Evolutionary conservation across 2,113 vertebrate genomes (phyloP), one percentile per base, ranked within the genome.

Genomic region (Isurus oxyrinchus): DNA sequence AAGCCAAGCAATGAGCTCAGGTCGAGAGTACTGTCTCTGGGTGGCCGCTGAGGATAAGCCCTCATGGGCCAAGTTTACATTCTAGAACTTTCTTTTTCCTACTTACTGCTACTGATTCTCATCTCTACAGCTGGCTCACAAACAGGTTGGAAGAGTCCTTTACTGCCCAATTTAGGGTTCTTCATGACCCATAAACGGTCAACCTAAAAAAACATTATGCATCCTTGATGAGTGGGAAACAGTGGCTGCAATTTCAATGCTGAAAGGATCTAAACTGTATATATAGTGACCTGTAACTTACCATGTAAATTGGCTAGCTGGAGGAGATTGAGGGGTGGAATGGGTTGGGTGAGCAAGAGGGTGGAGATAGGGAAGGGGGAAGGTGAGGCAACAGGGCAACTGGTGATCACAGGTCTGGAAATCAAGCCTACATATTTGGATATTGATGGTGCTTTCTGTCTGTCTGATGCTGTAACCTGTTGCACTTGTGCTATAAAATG

Each of bases 1-100:
- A 99, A 97, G 98, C 99, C 72, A 99, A 99, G 97, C 99, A 99
- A 97, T 99, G 98, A 99, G 97, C 69, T 16, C 0, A 16, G 16
- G 35, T 16, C 14, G 23, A 49, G 97, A 96, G 95, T n/a, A 40
- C 35, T 0, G n/a, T 49, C 93, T 95, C 59, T 27, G 55, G 35
- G n/a, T 14, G 35, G 59, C 59, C n/a, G 5, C 11, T 6, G 31
- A 94, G 31, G 31, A 40, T 10, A 35, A 63, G 59, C 35, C 35
- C 59, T 40, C 49, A 6, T 14, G 19, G n/a, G 21, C 35, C 4
- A 66, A 19, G 35, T 59, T 66, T n/a, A 14, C 21, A 10, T 40
- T 63, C 59, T 10, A n/a, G 19, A 94, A 94, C 59, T 94, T 94
- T 63, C 6, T 23, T 66, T 49, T 55, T 23, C 44, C 40, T 16